phyloP scores from a whole-genome alignment of 2,113 vertebrate species.

The Thamnaconus septentrionalis region DNA sequence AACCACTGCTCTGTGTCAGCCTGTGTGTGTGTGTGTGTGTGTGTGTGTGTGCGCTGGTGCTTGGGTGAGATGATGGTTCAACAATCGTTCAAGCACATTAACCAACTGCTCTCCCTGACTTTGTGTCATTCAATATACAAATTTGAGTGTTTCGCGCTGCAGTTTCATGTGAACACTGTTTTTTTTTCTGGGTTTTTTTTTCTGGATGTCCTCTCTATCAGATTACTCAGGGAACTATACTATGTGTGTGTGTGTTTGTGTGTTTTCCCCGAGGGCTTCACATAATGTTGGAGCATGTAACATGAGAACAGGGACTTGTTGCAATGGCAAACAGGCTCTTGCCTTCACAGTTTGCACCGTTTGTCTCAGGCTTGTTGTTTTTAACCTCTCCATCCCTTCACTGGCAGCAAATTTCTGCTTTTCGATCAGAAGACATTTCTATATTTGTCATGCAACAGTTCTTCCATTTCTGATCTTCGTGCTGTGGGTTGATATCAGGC shows the following conservation, averaged over 20 bases:
- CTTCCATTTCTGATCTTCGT: no score
- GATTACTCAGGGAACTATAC: neutral
- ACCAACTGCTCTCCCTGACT: neutral
- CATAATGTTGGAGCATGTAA: constrained; percentile 4
- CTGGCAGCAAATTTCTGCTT: no score
- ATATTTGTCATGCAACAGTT: no score
- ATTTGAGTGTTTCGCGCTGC: neutral
- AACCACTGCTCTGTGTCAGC: neutral
- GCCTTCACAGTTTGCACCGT: neutral
- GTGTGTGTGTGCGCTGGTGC: constrained; percentile 8
- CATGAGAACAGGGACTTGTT: constrained; percentile 12
- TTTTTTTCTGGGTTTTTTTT: neutral
- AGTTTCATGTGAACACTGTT: neutral
- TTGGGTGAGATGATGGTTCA: neutral
- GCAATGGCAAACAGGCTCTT: constrained; percentile 3
- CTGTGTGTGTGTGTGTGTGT: constrained; percentile 1
- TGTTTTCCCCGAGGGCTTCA: neutral
- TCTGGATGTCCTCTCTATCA: neutral
- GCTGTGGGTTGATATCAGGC: no score
- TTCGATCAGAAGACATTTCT: no score
- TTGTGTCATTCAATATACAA: neutral
- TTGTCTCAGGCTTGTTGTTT: neutral
- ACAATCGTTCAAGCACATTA: neutral
- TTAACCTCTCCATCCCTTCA: neutral
- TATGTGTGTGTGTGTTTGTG: constrained; percentile 16